These are phyloP conservation scores for Argopecten irradians DNA, from an alignment of 1,140 invertebrate genomes.

Conservation along the genomic window DNA sequence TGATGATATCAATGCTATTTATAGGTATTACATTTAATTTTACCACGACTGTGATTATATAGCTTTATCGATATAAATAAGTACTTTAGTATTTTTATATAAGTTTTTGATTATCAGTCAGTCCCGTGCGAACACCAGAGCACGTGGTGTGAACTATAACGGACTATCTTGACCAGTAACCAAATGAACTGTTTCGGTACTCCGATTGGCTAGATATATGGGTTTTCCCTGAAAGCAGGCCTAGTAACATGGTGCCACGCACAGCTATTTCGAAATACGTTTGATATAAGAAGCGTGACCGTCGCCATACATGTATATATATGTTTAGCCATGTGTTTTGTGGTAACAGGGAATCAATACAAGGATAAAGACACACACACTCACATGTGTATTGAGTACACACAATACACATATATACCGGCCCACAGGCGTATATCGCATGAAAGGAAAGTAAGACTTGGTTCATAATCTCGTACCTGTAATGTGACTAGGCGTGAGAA, in stretches of 20 bases:
- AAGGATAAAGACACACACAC: neutral
- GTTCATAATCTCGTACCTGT: neutral
- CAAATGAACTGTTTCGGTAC: neutral
- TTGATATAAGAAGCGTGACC: neutral
- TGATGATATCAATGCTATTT: conserved; percentile 23
- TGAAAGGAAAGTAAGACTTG: neutral
- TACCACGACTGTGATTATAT: neutral
- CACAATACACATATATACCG: neutral
- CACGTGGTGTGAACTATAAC: neutral
- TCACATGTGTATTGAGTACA: neutral
- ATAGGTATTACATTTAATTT: neutral
- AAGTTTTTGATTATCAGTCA: neutral
- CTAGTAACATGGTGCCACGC: conserved; percentile 3
- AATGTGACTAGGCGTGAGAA: neutral
- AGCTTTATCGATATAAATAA: neutral
- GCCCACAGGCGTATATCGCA: neutral
- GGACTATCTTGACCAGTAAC: neutral
- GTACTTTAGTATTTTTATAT: neutral
- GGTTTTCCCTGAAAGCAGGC: neutral
- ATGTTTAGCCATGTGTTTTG: conserved; percentile 9
- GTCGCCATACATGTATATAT: neutral
- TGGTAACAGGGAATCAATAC: neutral
- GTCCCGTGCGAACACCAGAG: neutral
- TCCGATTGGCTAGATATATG: neutral
- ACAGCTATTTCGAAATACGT: conserved; percentile 1